Evolutionary conservation across 37 sponge, comb jelly and placozoan species (phyloP).

Genomic region (Aphrocallistes beatrix): DNA sequence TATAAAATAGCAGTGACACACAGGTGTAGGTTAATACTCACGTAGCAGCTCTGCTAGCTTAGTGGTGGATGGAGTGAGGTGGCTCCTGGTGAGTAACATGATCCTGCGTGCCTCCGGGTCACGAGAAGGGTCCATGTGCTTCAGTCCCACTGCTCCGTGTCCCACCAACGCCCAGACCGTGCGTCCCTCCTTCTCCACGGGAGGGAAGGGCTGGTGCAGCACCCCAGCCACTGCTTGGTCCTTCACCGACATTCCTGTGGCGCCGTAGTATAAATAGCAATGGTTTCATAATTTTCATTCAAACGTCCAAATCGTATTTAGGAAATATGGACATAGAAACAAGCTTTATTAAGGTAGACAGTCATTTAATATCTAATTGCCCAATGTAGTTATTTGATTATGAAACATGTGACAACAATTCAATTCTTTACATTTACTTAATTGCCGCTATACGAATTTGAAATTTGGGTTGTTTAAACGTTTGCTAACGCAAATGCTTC

Average conservation of each 20-base stretch:
- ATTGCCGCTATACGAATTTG: too few relatives aligned
- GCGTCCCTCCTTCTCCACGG: constrained; percentile 31
- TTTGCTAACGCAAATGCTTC: too few relatives aligned
- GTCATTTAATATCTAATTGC: too few relatives aligned
- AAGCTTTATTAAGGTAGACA: too few relatives aligned
- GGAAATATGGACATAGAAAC: too few relatives aligned
- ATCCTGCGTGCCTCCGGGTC: neutral
- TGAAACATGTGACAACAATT: too few relatives aligned
- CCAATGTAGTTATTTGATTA: too few relatives aligned
- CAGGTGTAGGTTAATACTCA: neutral
- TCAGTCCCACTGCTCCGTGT: constrained; percentile 46
- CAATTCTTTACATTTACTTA: too few relatives aligned
- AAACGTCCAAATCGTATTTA: too few relatives aligned
- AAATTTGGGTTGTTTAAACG: too few relatives aligned
- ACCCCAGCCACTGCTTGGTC: constrained; percentile 77
- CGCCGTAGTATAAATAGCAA: neutral
- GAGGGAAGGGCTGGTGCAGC: constrained; percentile 75
- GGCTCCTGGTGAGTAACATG: neutral
- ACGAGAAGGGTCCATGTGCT: neutral
- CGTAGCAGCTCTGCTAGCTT: constrained; percentile 32
- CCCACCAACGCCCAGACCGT: constrained; percentile 83
- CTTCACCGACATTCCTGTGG: constrained; percentile 63
- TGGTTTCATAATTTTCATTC: too few relatives aligned
- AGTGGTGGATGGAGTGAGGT: neutral
- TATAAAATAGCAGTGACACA: too few relatives aligned